Evolutionary conservation across 1,140 invertebrate species (phyloP), one percentile per base, ranked within the genome.

Genomic region (Drosophila albomicans): DNA sequence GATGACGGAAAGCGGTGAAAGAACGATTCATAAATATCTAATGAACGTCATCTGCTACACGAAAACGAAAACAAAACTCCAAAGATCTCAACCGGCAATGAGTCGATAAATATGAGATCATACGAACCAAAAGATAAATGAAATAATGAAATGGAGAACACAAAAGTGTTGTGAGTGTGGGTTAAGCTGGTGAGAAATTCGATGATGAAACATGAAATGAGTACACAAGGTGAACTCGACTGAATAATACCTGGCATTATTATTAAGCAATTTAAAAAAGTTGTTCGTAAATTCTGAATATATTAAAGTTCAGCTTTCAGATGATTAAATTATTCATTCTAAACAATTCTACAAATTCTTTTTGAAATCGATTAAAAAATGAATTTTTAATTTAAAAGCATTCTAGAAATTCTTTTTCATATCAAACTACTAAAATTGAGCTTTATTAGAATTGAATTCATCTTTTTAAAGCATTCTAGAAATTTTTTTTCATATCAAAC

Each of bases 61-160:
- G 3, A 25, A 25, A 25, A 25, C 20, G 3, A 25, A 4, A 25
- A 8, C 6, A 38, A 56, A 70, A 75, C 62, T 75, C 51, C 52
- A 10, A 59, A 64, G 38, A 64, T 58, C 43, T 48, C 58, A 46
- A 43, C 16, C 15, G 41, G 8, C 69, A 70, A 70, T 75, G 67
- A 76, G 28, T 62, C 57, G 65, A 35, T 68, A 49, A 49, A 38
- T 5, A 75, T 85, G 82, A 85, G 62, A 82, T 86, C 82, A 86
- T 65, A 68, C 43, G 13, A 41, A 4, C 16, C 30, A 7, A 51
- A 66, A 68, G 46, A 38, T 62, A 59, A 43, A 66, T 51, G 16
- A 20, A 49, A 35, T 32, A 43, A 66, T 51, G 13, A 20, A 49
- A 35, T 15, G 28, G 16, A 25, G 54, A 35, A 67, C 38, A 54